Evolutionary conservation across 92 coral and sea anemone species (phyloP), one percentile per base, ranked within the genome.

Genomic region (Pocillopora meandrina): DNA sequence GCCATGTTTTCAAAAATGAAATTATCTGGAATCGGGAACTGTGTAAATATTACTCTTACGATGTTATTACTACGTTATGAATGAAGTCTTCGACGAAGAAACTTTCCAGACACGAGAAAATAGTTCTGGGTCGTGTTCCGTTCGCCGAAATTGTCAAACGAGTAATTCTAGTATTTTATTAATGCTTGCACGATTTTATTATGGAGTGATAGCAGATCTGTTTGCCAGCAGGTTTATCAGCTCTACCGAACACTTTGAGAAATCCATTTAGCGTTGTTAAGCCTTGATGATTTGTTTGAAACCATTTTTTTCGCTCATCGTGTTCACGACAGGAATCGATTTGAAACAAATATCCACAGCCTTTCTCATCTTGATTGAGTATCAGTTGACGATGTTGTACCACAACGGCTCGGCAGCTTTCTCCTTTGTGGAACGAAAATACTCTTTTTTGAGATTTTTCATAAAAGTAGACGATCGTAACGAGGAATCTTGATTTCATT

Each of bases 31-130:
- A 75, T 77, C 31, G 47, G 69, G 87, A 75, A 35, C 55, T 90
- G 90, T 86, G 93, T 87, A 90, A 90, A 90, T 90, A 90, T 86
- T 90, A 69, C 83, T 79, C 20, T 76, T 14, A 58, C 61, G 31
- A 18, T 65, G 58, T 64, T 67, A 49, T 61, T 77, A 20, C 73
- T 66, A 33, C 67, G 34, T 75, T 77, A 10, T 19, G 73, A 76
- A 66, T 73, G 34, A 59, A 59, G 49, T 60, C 57, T 36, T 55
- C 7, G 74, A 19, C 47, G 36, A 23, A 79, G 42, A 66, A 79
- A 52, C 72, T 71, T 55, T 5, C 70, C 60, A 58, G 68, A 59
- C 67, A 18, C 71, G 9, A 9, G 42, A 20, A 70, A 42, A 69
- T 33, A 71, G 74, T 58, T 71, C 52, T 70, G 18, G 70, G 60